Evolutionary conservation across 1,140 invertebrate species (phyloP), one percentile per base, ranked within the genome.

Genomic region (Ruditapes philippinarum): DNA sequence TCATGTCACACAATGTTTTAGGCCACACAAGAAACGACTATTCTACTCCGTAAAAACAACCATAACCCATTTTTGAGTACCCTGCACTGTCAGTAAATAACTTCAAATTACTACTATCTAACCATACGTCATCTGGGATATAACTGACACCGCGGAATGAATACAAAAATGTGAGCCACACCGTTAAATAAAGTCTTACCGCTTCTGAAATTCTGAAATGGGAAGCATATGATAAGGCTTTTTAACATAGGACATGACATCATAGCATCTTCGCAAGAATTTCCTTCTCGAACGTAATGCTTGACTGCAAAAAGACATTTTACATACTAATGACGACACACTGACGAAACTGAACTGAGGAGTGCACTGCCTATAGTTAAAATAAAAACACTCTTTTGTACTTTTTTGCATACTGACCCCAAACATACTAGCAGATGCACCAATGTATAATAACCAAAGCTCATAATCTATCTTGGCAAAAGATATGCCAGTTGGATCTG

Each of bases 11-110:
- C 17, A 84, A 88, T 28, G 11, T 3, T 12, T 42, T 42, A 0
- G 89, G 85, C 89, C 84, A 88, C 22, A 38, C 38, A 7, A 91
- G 51, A 42, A 68, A 88, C 40, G 28, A 17, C 85, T 86, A 91
- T 3, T 60, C 14, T 4, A 51, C 51, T 25, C 65, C n/a, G 54
- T 80, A 84, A 54, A 62, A 91, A 60, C 60, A 62, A 22, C 80
- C 85, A 74, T 65, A 76, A 4, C 89, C 79, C 5, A 74, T 31
- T 1, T 88, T 28, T 11, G n/a, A 5, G 19, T 25, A 28, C 36
- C 82, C 86, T 51, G 86, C 86, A 68, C 83, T 91, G n/a, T 91
- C 90, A n/a, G 87, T 89, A 40, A 38, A 91, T n/a, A 91, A 60
- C 19, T 85, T 12, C 28, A 91, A 36, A 14, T 36, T 38, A 28